These are phyloP conservation scores for Carassius gibelio DNA, from an alignment of 2,113 vertebrate genomes.

Conservation along the genomic window DNA sequence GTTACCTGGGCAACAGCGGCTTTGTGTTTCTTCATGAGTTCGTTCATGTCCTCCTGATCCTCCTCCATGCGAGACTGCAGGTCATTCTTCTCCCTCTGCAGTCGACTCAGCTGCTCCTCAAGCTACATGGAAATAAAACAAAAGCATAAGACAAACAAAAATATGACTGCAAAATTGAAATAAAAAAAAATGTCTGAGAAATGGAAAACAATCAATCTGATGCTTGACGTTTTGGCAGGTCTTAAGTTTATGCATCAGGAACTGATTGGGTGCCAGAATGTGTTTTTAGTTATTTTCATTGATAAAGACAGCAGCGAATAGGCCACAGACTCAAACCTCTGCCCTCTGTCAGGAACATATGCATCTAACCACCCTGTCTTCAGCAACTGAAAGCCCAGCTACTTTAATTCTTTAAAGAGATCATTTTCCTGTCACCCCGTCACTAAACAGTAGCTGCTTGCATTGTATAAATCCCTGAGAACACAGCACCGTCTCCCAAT, in stretches of 20 bases:
- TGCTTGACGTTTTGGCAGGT: not conserved
- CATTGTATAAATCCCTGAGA: constrained; percentile 26
- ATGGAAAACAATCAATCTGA: not conserved
- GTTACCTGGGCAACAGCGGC: constrained; percentile 91
- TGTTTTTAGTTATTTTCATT: not conserved
- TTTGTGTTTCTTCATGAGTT: constrained; percentile 99
- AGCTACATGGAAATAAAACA: constrained; percentile 74
- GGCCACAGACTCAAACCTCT: not conserved
- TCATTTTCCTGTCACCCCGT: not conserved
- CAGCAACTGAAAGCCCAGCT: not conserved
- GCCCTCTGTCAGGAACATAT: not conserved
- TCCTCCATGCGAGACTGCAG: constrained; percentile 94
- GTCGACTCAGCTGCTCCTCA: constrained; percentile 94
- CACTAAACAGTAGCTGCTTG: constrained; percentile 21
- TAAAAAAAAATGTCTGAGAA: not conserved
- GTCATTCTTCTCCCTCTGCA: constrained; percentile 96
- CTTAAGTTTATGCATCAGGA: not conserved
- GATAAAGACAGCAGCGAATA: not conserved
- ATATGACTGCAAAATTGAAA: not conserved
- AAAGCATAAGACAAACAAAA: not conserved
- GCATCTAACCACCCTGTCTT: not conserved
- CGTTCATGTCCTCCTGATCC: constrained; percentile 97
- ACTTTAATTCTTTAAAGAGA: constrained; percentile 8
- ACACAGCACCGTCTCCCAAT: constrained; percentile 28
- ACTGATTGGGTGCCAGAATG: not conserved